Conservation (phyloP, 2,113 vertebrate species). For the Scophthalmus maximus region DNA sequence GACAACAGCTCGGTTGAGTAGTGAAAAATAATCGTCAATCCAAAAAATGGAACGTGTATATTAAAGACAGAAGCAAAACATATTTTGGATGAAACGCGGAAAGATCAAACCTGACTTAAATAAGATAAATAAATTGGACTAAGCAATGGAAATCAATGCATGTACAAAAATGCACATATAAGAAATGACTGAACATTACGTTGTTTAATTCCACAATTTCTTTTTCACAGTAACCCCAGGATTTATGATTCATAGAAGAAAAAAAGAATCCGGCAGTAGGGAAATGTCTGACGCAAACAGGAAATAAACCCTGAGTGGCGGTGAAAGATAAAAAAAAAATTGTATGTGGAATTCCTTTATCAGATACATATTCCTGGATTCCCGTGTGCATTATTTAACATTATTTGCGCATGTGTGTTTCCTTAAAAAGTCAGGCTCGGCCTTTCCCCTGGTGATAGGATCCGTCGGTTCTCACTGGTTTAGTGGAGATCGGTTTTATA, state of each 20-base stretch:
- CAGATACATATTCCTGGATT: too few species aligned
- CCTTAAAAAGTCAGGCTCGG: neutral
- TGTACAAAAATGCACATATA: neutral
- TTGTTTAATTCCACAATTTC: neutral
- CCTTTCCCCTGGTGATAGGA: neutral
- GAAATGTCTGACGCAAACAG: neutral
- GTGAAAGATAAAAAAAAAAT: neutral
- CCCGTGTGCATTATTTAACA: conserved; percentile 1
- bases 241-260: neutral
- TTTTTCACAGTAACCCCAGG: neutral
- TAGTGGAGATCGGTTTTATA: neutral
- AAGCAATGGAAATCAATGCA: neutral
- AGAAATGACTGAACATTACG: neutral
- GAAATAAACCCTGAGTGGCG: neutral
- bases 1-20: neutral
- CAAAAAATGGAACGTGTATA: neutral
- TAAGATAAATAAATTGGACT: neutral
- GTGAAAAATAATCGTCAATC: neutral
- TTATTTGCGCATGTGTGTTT: conserved; percentile 7
- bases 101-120: conserved; percentile 15
- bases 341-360: neutral
- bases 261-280: neutral
- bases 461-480: neutral
- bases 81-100: neutral
- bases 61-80: neutral